Base-by-base conservation (phyloP, 2,888 invertebrate genomes). In the Lingula anatina region DNA sequence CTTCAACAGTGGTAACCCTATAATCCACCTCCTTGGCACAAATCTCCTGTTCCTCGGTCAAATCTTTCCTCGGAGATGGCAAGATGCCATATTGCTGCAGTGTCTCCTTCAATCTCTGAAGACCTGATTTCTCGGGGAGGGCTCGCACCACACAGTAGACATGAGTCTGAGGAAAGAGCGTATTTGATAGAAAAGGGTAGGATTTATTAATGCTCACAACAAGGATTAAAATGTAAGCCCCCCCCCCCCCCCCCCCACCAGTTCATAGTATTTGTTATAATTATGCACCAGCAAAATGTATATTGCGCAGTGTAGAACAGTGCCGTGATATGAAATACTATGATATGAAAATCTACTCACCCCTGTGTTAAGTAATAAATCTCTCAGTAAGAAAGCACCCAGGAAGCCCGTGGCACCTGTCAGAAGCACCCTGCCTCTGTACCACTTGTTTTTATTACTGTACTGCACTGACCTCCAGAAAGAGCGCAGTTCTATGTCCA, bases 321-420 rank as follows among this genome's bases (percentile, higher is more conserved):
- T 26, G 59, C 56, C 15, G 51, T 52, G 59, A 64, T 49, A 27
- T 44, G 44, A 15, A 15, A 25, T n/a, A 15, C 5, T 9, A 0
- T 40, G n/a, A 50, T 42, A 15, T 9, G 39, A 9, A 23, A 28
- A 9, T 23, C 9, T n/a, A 47, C 21, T 20, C 47, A 75, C 75
- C 64, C 70, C 62, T 23, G 75, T 72, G 18, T 65, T 57, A 18
- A 62, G 53, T 3, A 78, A 60, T 18, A 78, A 61, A 40, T 76
- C 72, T 44, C 59, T 59, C 18, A 78, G 62, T 2, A 78, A 44
- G 50, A 75, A 76, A 5, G 74, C 62, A 15, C 78, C 78, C 5
- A 78, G 62, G 55, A 75, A 78, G 0, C 77, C 77, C 15, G 77
- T 76, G 5, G 70, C 66, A 9, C 77, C 77, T 2, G 78, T 78